Conservation (phyloP, 2,113 vertebrate species). For the Ophiodon elongatus region DNA sequence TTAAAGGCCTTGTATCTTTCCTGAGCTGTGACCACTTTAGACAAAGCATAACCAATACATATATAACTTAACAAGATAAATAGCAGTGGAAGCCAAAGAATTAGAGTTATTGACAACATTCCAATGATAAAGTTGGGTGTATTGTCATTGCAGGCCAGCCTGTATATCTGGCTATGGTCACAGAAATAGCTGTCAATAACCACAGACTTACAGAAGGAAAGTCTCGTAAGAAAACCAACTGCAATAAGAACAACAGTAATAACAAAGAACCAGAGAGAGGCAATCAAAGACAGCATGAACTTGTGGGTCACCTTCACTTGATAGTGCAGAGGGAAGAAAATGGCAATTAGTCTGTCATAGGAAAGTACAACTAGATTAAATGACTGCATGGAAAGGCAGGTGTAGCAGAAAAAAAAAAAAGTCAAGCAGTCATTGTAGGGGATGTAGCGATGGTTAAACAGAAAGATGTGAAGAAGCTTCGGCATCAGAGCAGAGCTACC, state of each 20-base stretch:
- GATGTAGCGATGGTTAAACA: constrained; percentile 70
- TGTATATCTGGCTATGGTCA: constrained; percentile 71
- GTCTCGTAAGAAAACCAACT: constrained; percentile 60
- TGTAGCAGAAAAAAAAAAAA: constrained; percentile 78
- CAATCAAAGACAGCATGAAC: constrained; percentile 68
- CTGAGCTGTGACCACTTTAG: constrained; percentile 53
- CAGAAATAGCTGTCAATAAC: constrained; percentile 79
- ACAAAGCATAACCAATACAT: constrained; percentile 50
- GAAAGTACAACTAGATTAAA: constrained; percentile 77
- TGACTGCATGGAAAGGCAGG: constrained; percentile 73
- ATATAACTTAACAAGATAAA: constrained; percentile 68
- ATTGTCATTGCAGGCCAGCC: constrained; percentile 75
- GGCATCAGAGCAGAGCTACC: constrained; percentile 77
- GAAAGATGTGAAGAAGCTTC: constrained; percentile 76
- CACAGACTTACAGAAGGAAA: constrained; percentile 78
- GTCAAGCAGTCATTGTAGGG: constrained; percentile 72
- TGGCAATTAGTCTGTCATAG: constrained; percentile 82
- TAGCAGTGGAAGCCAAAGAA: constrained; percentile 67
- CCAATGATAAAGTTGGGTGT: constrained; percentile 41
- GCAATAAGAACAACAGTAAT: not conserved
- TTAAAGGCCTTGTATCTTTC: constrained; percentile 55
- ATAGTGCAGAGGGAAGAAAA: constrained; percentile 77
- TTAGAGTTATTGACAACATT: constrained; percentile 11
- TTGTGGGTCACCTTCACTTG: constrained; percentile 60
- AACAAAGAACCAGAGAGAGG: constrained; percentile 57